A percentile compares a stretch with the other conserved stretches of the same genome.
phyloP scores from a whole-genome alignment of 2,888 invertebrate genomes.

The Gymnosoma rotundatum region DNA sequence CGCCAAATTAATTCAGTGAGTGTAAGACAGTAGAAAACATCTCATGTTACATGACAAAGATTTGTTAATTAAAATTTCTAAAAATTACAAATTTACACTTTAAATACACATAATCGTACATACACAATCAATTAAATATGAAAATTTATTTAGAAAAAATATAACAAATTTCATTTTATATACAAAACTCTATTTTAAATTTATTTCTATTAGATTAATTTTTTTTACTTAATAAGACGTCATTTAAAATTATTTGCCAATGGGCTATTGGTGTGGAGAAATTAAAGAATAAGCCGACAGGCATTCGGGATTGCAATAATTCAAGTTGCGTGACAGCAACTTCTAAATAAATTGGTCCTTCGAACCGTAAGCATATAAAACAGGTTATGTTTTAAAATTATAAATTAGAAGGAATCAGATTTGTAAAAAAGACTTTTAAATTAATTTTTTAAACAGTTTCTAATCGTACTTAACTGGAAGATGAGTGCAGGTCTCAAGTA shows the following conservation, averaged over 20 bases:
- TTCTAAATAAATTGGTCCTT: no score
- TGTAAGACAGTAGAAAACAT: neutral
- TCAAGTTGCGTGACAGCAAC: no score
- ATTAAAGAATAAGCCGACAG: no score
- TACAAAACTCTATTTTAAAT: conserved; percentile 1
- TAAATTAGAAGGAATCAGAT: no score
- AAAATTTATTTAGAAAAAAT: conserved; percentile 14
- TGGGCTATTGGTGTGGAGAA: conserved; percentile 7
- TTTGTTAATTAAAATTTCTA: conserved; percentile 3
- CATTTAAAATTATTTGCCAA: conserved; percentile 1
- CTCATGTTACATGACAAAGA: neutral
- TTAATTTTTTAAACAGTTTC: no score
- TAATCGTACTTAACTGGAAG: no score
- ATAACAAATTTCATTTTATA: conserved; percentile 49
- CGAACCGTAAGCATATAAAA: no score
- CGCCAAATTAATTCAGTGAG: neutral
- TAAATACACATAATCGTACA: conserved; percentile 36
- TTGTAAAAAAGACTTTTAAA: no score
- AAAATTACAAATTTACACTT: conserved; percentile 53
- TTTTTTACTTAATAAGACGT: conserved; percentile 15
- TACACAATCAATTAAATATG: conserved; percentile 31
- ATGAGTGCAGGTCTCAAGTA: no score
- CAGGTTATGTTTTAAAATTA: no score
- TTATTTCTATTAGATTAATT: conserved; percentile 44
- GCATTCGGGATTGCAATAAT: no score